These are phyloP conservation scores for Poeciliopsis retropinna DNA, from an alignment of 2,113 vertebrate species.

Conservation along the genomic window DNA sequence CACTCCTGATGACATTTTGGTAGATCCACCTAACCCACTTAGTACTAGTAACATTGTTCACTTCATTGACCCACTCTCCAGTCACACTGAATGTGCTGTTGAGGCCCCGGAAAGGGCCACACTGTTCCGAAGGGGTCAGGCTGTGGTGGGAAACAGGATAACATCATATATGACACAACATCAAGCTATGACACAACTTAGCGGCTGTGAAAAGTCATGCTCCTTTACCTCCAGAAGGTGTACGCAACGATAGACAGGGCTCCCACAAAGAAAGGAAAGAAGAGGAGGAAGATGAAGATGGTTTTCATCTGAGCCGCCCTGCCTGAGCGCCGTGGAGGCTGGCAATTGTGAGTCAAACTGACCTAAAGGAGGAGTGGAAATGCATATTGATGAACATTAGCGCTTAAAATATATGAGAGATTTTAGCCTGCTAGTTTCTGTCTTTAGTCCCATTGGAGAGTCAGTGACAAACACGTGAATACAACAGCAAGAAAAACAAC, in stretches of 20 bases:
- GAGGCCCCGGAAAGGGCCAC: conserved; percentile 90
- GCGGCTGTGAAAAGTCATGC: background rate
- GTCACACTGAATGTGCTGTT: conserved; percentile 80
- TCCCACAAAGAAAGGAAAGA: conserved; percentile 90
- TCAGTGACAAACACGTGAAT: background rate
- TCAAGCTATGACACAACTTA: background rate
- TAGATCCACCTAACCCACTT: conserved; percentile 90
- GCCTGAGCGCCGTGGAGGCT: conserved; percentile 87
- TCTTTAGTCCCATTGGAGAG: background rate
- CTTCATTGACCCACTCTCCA: conserved; percentile 78
- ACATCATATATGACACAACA: background rate
- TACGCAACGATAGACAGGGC: conserved; percentile 83
- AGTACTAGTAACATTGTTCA: conserved; percentile 55
- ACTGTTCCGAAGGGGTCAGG: conserved; percentile 84
- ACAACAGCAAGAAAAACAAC: background rate
- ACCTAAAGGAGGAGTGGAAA: conserved; percentile 71
- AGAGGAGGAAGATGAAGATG: conserved; percentile 87
- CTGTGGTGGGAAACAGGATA: conserved; percentile 63
- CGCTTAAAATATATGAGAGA: too few species aligned
- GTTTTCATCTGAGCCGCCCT: conserved; percentile 93
- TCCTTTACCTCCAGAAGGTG: conserved; percentile 89
- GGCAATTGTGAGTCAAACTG: conserved; percentile 91
- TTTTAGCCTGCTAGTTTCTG: too few species aligned
- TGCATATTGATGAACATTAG: background rate
- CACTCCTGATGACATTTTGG: conserved; percentile 83